These are phyloP conservation scores for Tenthredo scrophulariae DNA, from an alignment of 2,888 invertebrate species.

Conservation along the genomic window DNA sequence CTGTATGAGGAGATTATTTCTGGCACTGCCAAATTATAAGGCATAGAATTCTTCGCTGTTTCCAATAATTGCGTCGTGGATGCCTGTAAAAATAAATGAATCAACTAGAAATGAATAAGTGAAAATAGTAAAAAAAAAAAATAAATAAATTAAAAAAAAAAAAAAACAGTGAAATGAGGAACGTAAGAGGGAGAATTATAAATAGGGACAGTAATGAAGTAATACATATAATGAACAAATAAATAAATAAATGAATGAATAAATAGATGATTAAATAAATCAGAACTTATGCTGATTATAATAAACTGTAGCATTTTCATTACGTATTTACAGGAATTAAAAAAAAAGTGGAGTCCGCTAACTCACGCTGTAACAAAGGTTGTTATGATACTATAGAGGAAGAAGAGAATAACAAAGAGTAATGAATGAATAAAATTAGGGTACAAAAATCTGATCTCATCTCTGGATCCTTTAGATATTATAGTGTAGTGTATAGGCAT, in stretches of 20 bases:
- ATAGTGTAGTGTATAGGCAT: background rate
- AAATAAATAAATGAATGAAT: background rate
- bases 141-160: slow-evolving; percentile 26
- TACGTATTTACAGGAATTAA: background rate
- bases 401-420: background rate
- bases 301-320: slow-evolving; percentile 34
- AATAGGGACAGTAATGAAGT: slow-evolving; percentile 48
- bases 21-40: slow-evolving; percentile 76
- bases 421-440: slow-evolving; percentile 11
- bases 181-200: slow-evolving; percentile 44
- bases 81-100: slow-evolving; percentile 22
- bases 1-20: slow-evolving; percentile 79
- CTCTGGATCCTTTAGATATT: slow-evolving; percentile 21
- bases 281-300: slow-evolving; percentile 10
- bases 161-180: slow-evolving; percentile 23
- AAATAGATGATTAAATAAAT: background rate
- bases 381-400: background rate
- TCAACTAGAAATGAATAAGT: slow-evolving; percentile 22
- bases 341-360: background rate
- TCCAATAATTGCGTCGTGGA: background rate
- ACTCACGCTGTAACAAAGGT: background rate
- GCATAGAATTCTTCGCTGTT: background rate
- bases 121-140: background rate
- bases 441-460: slow-evolving; percentile 34
- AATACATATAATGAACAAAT: background rate